Percentiles rank a stretch among this genome's conserved stretches.
Evolutionary conservation across 2,797 vertebrate species (phyloP).

Genomic region (Rhinella marina): DNA sequence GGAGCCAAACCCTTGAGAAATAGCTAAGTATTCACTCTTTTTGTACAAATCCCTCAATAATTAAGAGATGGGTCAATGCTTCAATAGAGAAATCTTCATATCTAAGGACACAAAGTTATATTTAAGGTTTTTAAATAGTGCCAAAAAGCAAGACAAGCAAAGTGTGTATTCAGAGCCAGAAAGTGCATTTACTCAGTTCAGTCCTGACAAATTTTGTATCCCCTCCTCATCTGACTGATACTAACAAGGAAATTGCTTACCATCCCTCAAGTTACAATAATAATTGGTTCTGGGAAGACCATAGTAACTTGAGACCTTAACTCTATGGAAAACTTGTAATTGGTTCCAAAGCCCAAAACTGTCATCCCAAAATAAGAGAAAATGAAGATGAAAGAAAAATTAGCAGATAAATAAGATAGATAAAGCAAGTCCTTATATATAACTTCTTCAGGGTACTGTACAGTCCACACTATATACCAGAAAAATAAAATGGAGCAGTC

Average conservation of each 20-base stretch:
- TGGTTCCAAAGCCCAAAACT: too few relatives aligned
- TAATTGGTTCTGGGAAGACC: too few relatives aligned
- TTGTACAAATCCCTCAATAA: slow-evolving; percentile 35
- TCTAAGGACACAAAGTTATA: slow-evolving; percentile 16
- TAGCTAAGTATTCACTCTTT: slow-evolving; percentile 44
- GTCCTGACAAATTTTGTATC: neutral
- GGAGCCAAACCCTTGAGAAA: slow-evolving; percentile 56
- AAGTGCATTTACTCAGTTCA: slow-evolving; percentile 12
- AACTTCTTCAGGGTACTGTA: too few relatives aligned
- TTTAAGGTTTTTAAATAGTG: slow-evolving; percentile 24
- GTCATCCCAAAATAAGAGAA: too few relatives aligned
- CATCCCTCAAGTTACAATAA: too few relatives aligned
- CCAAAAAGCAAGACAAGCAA: slow-evolving; percentile 31
- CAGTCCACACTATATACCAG: too few relatives aligned
- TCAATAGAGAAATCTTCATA: slow-evolving; percentile 13
- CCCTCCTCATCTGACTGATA: neutral
- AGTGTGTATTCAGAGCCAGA: slow-evolving; percentile 10
- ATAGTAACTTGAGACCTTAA: too few relatives aligned
- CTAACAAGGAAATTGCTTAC: neutral
- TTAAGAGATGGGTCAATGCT: slow-evolving; percentile 46
- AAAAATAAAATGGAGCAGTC: too few relatives aligned
- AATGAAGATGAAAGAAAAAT: too few relatives aligned
- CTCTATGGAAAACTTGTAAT: too few relatives aligned
- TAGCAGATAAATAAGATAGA: too few relatives aligned
- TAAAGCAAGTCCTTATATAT: too few relatives aligned